Evolutionary conservation across 2,888 invertebrate genomes (phyloP).

Genomic region (Dasysyrphus tricinctus): DNA sequence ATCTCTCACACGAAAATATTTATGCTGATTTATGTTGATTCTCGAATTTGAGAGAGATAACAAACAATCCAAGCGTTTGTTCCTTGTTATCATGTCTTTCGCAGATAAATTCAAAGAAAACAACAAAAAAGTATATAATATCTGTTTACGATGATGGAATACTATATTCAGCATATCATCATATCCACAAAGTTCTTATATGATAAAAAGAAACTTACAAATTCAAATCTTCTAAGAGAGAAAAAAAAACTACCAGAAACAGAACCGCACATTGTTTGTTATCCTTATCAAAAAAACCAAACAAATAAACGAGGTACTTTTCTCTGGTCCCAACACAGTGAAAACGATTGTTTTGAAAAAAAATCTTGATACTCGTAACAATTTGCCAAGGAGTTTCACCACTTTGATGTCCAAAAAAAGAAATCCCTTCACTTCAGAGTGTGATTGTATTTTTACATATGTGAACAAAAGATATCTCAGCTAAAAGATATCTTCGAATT

Average conservation of each 20-base stretch:
- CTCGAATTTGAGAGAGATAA: slow-evolving; percentile 7
- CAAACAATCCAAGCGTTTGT: slow-evolving; percentile 19
- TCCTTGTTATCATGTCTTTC: slow-evolving; percentile 8
- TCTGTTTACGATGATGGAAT: slow-evolving; percentile 22
- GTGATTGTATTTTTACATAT: neutral
- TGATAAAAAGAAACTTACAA: slow-evolving; percentile 1
- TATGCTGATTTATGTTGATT: slow-evolving; percentile 31
- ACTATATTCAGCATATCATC: neutral
- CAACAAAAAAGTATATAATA: neutral
- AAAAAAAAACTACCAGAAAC: neutral
- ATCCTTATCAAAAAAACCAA: slow-evolving; percentile 19
- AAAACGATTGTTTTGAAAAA: slow-evolving; percentile 15
- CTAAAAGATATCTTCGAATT: neutral
- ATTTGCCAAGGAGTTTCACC: neutral
- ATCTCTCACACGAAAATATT: neutral
- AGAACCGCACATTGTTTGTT: slow-evolving; percentile 13
- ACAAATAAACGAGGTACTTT: slow-evolving; percentile 9
- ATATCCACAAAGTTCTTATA: neutral
- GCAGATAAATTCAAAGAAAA: neutral
- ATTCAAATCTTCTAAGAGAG: slow-evolving; percentile 1
- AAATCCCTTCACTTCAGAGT: neutral
- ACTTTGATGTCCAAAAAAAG: neutral
- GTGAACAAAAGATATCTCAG: neutral
- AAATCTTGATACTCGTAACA: neutral
- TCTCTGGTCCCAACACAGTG: neutral